phyloP scores from a whole-genome alignment of 2,113 vertebrate genomes.

The Saccopteryx bilineata region DNA sequence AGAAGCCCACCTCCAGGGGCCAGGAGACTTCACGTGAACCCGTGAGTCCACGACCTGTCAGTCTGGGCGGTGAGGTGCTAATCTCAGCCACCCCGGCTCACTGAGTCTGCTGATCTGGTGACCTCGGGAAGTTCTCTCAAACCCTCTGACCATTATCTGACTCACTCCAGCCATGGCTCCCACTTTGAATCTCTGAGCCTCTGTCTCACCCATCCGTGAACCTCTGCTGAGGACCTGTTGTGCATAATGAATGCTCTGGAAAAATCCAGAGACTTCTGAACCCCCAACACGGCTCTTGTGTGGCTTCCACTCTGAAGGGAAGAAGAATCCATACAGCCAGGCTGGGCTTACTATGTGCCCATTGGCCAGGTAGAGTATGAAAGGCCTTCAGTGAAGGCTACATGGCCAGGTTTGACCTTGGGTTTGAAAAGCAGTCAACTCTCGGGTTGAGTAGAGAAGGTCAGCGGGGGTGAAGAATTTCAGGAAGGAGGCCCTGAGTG shows the following conservation, averaged over 20 bases:
- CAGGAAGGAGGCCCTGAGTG: background rate
- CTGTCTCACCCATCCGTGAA: background rate
- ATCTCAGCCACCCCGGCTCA: background rate
- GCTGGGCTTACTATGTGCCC: background rate
- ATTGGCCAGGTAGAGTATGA: background rate
- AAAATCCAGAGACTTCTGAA: background rate
- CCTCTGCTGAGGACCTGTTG: background rate
- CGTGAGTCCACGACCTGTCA: no score
- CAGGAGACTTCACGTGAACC: background rate
- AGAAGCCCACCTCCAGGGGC: background rate
- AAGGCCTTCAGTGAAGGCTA: background rate
- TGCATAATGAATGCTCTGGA: background rate
- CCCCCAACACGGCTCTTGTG: accelerated
- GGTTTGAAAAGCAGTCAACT: background rate
- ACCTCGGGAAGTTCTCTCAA: background rate
- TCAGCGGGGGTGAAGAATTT: background rate
- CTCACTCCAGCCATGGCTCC: background rate
- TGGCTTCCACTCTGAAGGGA: background rate
- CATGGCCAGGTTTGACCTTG: background rate
- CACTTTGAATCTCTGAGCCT: background rate
- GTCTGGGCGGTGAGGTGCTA: background rate
- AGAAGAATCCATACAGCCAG: background rate
- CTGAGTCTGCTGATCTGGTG: background rate
- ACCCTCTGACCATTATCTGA: background rate
- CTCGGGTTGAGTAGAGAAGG: background rate